phyloP scores from a whole-genome alignment of 2,888 invertebrate genomes.

The Xanthorhoe designata region DNA sequence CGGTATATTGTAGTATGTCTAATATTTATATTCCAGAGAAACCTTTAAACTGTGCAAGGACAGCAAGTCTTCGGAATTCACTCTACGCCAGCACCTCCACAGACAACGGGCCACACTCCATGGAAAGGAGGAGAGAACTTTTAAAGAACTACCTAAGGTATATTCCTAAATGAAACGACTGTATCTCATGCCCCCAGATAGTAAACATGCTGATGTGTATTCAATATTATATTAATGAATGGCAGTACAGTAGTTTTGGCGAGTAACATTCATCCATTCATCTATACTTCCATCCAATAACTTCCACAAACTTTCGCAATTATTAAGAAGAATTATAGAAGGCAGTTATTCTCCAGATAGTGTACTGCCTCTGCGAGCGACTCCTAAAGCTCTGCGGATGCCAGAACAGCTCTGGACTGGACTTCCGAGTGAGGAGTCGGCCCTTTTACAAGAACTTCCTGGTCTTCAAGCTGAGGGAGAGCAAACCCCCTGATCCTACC shows the following conservation, averaged over 20 bases:
- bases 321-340: no score
- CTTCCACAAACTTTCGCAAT: no score
- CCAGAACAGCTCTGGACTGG: conserved; percentile 82
- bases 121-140: conserved; percentile 91
- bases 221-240: no score
- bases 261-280: no score
- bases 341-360: conserved; percentile 85
- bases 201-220: no score
- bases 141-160: conserved; percentile 92
- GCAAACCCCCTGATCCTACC: conserved; percentile 63
- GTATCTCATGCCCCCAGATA: no score
- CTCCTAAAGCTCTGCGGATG: conserved; percentile 89
- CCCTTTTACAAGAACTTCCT: conserved; percentile 87
- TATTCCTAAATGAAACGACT: not conserved
- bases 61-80: conserved; percentile 85
- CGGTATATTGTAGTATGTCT: no score
- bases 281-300: no score
- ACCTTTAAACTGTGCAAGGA: conserved; percentile 67
- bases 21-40: conserved; percentile 57
- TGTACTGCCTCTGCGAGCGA: conserved; percentile 92
- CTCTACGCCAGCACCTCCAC: conserved; percentile 88
- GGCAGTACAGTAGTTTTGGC: no score
- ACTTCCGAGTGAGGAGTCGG: conserved; percentile 80
- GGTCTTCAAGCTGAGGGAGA: conserved; percentile 70
- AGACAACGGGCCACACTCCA: conserved; percentile 90